Evolutionary conservation across 2,113 vertebrate species (phyloP), one percentile per base, ranked within the genome.

Genomic region (Dolichallabes microphthalmus): DNA sequence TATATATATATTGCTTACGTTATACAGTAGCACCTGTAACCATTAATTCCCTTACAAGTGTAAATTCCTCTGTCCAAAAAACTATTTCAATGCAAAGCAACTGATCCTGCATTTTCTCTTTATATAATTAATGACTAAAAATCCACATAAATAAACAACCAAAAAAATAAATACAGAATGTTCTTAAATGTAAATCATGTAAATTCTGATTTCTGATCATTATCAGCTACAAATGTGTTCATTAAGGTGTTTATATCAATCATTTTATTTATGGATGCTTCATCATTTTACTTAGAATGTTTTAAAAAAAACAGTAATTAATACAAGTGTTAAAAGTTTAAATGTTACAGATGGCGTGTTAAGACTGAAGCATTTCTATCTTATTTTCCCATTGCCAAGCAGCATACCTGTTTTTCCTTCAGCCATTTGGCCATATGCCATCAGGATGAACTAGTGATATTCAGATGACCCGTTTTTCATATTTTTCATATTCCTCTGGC

Each of bases 361-460:
- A 11, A 71, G 35, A 73, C 66, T 73, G 35, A n/a, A 30, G 25
- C 39, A 74, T 74, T 74, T 45, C 4, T 39, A 2, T 39, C 22
- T 39, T 17, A 6, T 17, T 69, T 69, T n/a, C 25, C 17, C 45
- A 45, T 27, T 74, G 12, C 25, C n/a, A 12, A 58, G 27, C 22
- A 9, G 73, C 69, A 45, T 50, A 50, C 22, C 68, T 71, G 68
- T 90, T 89, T 91, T 90, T 92, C 89, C 73, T 63, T 55, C 63
- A 87, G 90, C 81, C 83, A 78, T 92, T 90, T 82, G 89, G 82
- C 86, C 84, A 61, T 82, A 86, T 74, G 88, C 89, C 86, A 86
- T 90, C 85, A 90, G 82, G 88, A 91, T 76, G 85, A 84, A 87
- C 84, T 88, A 86, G 84, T 90, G 85, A 87, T 88, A 89, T 91